These are phyloP conservation scores for Podocnemis expansa DNA, from an alignment of 2,113 vertebrate species.

Conservation along the genomic window DNA sequence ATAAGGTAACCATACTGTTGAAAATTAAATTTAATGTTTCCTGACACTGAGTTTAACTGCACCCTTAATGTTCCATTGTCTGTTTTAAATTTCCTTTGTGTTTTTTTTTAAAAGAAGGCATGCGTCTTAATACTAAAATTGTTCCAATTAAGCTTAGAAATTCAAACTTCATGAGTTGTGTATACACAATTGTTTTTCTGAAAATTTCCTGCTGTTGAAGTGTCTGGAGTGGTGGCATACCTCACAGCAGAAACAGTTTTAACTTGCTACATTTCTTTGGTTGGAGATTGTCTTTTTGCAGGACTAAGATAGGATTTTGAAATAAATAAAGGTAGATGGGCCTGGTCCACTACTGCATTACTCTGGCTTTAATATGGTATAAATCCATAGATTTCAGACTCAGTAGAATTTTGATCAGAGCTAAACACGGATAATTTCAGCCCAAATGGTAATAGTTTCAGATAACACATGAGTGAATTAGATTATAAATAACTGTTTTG, in stretches of 20 bases:
- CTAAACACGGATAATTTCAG: background rate
- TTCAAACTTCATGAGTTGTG: background rate
- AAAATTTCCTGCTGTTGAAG: accelerated
- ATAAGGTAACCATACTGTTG: background rate
- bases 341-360: background rate
- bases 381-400: background rate
- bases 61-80: background rate
- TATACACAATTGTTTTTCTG: background rate
- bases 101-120: background rate
- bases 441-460: background rate
- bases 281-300: background rate
- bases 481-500: background rate
- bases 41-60: background rate
- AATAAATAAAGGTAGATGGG: background rate
- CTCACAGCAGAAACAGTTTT: background rate
- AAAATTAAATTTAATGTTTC: background rate
- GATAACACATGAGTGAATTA: background rate
- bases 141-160: background rate
- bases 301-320: background rate
- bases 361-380: background rate
- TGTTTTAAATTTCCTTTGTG: background rate
- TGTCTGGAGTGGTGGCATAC: background rate
- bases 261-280: background rate
- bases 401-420: background rate
- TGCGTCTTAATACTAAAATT: background rate